These are phyloP conservation scores for Sinhomidia bicolor DNA, from an alignment of 2,888 invertebrate genomes.

Conservation along the genomic window DNA sequence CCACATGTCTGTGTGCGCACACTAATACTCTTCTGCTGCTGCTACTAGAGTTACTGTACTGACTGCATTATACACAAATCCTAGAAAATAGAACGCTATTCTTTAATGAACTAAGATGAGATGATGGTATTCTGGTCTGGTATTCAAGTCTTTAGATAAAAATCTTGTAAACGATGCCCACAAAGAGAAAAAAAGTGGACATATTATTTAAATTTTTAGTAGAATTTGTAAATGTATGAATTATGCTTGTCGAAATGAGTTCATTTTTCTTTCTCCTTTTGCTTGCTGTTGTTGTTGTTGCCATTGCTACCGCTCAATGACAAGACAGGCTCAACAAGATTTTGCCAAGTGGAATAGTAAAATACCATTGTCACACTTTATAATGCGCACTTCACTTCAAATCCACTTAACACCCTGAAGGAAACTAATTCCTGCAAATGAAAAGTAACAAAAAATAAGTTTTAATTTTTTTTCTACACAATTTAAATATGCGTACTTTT, in stretches of 20 bases:
- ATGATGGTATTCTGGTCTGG: too few species aligned
- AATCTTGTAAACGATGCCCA: background rate
- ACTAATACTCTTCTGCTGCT: too few species aligned
- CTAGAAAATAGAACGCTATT: background rate
- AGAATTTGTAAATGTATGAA: slow-evolving; percentile 34
- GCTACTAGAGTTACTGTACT: too few species aligned
- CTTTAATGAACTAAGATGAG: background rate
- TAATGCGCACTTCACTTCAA: slow-evolving; percentile 21
- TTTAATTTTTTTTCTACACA: background rate
- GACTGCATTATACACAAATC: too few species aligned
- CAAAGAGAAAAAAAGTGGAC: background rate
- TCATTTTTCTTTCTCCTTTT: background rate
- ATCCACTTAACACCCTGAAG: slow-evolving; percentile 44
- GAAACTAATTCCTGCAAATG: slow-evolving; percentile 34
- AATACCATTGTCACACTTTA: slow-evolving; percentile 26
- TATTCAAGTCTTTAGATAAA: background rate
- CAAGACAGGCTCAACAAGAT: slow-evolving; percentile 36
- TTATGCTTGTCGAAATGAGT: slow-evolving; percentile 24
- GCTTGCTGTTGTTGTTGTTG: background rate
- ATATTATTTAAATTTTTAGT: slow-evolving; percentile 9
- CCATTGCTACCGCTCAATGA: background rate
- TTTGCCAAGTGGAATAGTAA: background rate
- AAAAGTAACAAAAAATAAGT: background rate
- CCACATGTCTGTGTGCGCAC: background rate
- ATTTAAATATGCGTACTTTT: background rate